These are phyloP conservation scores for Acheta domesticus DNA, from an alignment of 2,888 invertebrate genomes.

Conservation along the genomic window DNA sequence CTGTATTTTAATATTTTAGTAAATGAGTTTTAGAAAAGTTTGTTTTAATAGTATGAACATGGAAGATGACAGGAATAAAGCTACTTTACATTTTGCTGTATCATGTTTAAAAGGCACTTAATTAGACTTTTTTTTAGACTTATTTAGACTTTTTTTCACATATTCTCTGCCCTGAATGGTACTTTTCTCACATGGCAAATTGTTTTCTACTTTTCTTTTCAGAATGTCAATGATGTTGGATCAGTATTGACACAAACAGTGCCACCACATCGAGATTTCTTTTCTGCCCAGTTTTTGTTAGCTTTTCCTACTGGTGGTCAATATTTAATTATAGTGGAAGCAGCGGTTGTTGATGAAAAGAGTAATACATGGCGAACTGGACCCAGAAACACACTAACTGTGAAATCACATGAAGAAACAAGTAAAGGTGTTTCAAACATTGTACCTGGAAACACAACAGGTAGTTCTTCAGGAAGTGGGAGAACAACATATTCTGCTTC, in stretches of 20 bases:
- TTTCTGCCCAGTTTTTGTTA: conserved; percentile 86
- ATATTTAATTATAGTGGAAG: conserved; percentile 76
- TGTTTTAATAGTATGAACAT: no score
- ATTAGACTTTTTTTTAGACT: no score
- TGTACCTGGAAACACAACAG: conserved; percentile 12
- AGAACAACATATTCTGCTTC: background rate
- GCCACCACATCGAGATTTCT: conserved; percentile 88
- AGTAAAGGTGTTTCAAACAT: conserved; percentile 45
- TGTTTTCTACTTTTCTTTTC: background rate
- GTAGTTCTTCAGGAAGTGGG: background rate
- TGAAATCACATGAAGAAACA: conserved; percentile 67
- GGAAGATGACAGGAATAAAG: no score
- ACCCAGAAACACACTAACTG: conserved; percentile 70
- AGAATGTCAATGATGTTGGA: conserved; percentile 39
- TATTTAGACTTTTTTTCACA: no score
- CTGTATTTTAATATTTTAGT: no score
- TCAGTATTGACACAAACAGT: conserved; percentile 71
- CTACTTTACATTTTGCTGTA: no score
- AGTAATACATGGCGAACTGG: conserved; percentile 89
- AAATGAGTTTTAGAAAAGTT: no score
- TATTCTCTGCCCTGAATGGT: no score
- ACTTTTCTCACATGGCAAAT: no score
- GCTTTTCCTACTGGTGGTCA: conserved; percentile 64
- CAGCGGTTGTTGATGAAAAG: conserved; percentile 78
- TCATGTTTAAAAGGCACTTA: no score